These are phyloP conservation scores for Cataglyphis albicans DNA, from an alignment of 2,888 invertebrate genomes.

Conservation along the genomic window DNA sequence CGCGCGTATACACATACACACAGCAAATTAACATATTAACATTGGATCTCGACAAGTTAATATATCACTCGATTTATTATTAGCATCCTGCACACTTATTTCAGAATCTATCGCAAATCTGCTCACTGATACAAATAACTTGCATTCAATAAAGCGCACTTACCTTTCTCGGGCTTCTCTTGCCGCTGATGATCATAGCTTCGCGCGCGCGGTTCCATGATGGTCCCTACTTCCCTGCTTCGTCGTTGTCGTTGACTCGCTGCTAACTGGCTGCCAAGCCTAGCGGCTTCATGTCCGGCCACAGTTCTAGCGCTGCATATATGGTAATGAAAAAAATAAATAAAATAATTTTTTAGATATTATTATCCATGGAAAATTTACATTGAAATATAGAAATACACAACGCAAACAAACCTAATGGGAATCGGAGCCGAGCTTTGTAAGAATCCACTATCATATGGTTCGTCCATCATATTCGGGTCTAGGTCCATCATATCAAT, in stretches of 20 bases:
- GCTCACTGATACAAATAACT: conserved; percentile 26
- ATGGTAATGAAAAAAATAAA: neutral
- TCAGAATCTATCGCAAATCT: conserved; percentile 11
- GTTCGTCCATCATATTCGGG: conserved; percentile 85
- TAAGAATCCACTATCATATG: conserved; percentile 84
- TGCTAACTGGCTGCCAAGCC: conserved; percentile 89
- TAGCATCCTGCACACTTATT: conserved; percentile 32
- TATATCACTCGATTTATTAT: neutral
- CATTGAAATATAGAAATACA: neutral
- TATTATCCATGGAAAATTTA: neutral
- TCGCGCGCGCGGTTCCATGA: conserved; percentile 88
- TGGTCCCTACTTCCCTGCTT: conserved; percentile 79
- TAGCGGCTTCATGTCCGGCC: conserved; percentile 93
- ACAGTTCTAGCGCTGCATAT: conserved; percentile 88
- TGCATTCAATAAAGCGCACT: conserved; percentile 69
- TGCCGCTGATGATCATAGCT: conserved; percentile 89
- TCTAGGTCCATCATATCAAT: conserved; percentile 85
- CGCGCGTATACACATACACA: neutral
- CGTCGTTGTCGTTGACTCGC: conserved; percentile 84
- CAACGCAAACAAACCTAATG: conserved; percentile 77
- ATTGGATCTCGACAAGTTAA: neutral
- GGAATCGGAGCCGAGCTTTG: conserved; percentile 85
- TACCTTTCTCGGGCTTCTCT: conserved; percentile 87
- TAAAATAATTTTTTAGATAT: neutral
- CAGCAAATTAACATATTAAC: neutral